Conservation (phyloP, 2,113 vertebrate genomes). For the Thalassoma bifasciatum region DNA sequence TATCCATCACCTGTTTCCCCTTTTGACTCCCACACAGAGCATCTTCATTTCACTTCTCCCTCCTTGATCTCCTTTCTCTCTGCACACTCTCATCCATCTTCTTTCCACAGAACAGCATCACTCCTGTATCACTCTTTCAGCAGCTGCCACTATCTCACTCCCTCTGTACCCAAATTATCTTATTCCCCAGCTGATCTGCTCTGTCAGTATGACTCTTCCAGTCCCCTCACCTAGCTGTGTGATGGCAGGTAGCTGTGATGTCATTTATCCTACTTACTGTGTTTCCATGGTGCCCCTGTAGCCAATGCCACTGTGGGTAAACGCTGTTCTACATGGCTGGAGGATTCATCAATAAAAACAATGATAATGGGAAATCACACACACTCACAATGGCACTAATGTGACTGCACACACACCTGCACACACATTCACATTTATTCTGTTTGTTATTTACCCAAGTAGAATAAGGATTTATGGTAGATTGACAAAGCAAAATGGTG, state of each 20-base stretch:
- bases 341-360: constrained; percentile 64
- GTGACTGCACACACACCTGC: neutral
- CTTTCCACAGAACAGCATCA: constrained; percentile 17
- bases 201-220: constrained; percentile 5
- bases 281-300: constrained; percentile 59
- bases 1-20: constrained; percentile 50
- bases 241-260: constrained; percentile 41
- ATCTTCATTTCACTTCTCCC: constrained; percentile 48
- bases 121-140: constrained; percentile 7
- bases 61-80: constrained; percentile 21
- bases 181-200: constrained; percentile 20
- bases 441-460: too few relatives aligned
- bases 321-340: constrained; percentile 55
- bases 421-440: too few relatives aligned
- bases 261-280: constrained; percentile 63
- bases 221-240: constrained; percentile 36
- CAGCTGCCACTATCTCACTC: constrained; percentile 13
- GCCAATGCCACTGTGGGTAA: constrained; percentile 49
- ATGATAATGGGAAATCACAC: constrained; percentile 36
- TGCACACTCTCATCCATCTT: constrained; percentile 32
- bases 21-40: constrained; percentile 26
- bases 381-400: neutral
- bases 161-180: constrained; percentile 8
- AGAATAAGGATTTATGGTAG: too few relatives aligned
- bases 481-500: neutral